phyloP scores from a whole-genome alignment of 2,113 vertebrate genomes.

The Salvelinus alpinus region DNA sequence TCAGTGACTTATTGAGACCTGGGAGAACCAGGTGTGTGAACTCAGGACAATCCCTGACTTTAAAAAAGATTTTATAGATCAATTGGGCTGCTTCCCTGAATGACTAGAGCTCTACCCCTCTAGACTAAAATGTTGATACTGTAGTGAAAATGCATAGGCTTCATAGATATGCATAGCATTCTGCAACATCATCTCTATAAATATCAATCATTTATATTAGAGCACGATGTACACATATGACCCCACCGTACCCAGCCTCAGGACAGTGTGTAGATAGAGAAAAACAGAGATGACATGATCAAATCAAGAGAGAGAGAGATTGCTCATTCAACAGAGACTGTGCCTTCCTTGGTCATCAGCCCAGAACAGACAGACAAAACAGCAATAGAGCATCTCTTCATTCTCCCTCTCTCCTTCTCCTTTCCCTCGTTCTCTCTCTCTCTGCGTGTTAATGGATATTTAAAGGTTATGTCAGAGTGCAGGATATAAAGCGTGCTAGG shows the following conservation, averaged over 20 bases:
- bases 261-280: background rate
- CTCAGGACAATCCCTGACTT: too few relatives aligned
- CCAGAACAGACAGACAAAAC: conserved; percentile 42
- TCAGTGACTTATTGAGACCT: too few relatives aligned
- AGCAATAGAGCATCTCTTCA: background rate
- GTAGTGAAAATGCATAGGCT: too few relatives aligned
- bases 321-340: background rate
- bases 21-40: too few relatives aligned
- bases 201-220: too few relatives aligned
- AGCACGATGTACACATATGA: background rate
- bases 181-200: too few relatives aligned
- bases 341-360: conserved; percentile 21
- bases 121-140: too few relatives aligned
- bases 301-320: background rate
- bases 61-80: too few relatives aligned
- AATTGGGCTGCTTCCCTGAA: too few relatives aligned
- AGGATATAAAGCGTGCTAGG: conserved; percentile 51
- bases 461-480: conserved; percentile 68
- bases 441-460: conserved; percentile 65
- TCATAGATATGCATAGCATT: too few relatives aligned
- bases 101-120: too few relatives aligned
- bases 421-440: conserved; percentile 59
- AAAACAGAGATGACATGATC: background rate
- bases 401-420: too few relatives aligned
- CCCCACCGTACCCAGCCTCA: background rate